A percentile compares a stretch with the other conserved stretches of the same genome.
phyloP scores from a whole-genome alignment of 2,113 vertebrate genomes.

The Dicerorhinus sumatrensis region DNA sequence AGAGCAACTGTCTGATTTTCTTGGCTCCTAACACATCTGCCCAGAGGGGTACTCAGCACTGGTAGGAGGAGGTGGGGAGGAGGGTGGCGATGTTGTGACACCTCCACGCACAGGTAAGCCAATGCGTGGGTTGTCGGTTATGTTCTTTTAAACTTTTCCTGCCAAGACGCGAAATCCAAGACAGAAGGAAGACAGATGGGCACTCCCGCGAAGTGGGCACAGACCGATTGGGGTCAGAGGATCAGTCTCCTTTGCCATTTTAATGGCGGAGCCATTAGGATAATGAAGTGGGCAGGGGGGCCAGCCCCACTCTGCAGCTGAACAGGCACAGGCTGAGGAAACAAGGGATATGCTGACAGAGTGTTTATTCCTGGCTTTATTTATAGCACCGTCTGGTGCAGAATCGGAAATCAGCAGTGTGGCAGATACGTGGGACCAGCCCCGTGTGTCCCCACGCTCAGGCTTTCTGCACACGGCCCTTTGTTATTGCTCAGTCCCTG shows the following conservation, averaged over 20 bases:
- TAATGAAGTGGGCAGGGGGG: background rate
- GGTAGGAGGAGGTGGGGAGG: background rate
- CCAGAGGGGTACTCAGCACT: accelerated
- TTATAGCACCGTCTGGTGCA: background rate
- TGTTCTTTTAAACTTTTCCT: background rate
- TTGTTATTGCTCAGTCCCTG: background rate
- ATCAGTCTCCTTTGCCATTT: background rate
- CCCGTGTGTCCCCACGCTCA: too few species aligned
- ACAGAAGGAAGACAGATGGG: background rate
- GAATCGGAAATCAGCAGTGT: background rate
- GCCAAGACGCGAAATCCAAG: background rate
- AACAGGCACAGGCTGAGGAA: background rate
- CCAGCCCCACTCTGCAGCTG: background rate
- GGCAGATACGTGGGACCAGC: accelerated
- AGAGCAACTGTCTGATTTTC: background rate
- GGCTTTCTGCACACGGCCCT: background rate
- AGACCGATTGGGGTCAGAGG: background rate
- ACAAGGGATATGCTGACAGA: background rate
- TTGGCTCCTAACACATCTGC: background rate
- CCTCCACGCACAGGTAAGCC: too few species aligned
- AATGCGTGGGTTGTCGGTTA: background rate
- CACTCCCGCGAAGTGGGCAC: accelerated
- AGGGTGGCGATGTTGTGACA: accelerated
- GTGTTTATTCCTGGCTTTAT: background rate
- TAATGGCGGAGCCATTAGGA: background rate